Evolutionary conservation across 2,113 vertebrate species (phyloP).

Genomic region (Anhinga rufa): DNA sequence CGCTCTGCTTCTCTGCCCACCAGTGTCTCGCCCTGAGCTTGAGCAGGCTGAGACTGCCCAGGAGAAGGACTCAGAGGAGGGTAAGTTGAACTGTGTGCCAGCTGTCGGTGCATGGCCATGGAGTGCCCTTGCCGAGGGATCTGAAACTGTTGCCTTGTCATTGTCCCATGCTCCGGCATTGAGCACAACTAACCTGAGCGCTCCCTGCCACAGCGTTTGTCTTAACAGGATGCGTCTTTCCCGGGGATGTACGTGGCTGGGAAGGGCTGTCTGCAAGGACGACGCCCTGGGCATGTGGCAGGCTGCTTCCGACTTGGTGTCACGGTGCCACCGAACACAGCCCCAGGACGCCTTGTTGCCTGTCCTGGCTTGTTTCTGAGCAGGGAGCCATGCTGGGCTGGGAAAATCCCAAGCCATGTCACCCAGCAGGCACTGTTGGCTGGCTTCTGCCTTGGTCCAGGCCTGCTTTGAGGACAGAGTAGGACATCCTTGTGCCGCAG

Average conservation of each 20-base stretch:
- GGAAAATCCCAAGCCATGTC: neutral
- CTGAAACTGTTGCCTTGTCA: neutral
- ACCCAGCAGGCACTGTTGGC: neutral
- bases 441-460: neutral
- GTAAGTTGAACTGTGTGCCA: slow-evolving; percentile 21
- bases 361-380: neutral
- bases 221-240: neutral
- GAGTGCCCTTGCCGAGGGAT: neutral
- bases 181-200: neutral
- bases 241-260: neutral
- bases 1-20: slow-evolving; percentile 44
- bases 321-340: neutral
- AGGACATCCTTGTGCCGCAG: neutral
- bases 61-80: slow-evolving; percentile 50
- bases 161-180: neutral
- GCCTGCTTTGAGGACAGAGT: neutral
- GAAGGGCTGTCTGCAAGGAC: neutral
- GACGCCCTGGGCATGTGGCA: neutral
- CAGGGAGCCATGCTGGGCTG: neutral
- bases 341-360: neutral
- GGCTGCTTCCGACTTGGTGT: neutral
- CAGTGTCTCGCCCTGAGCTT: slow-evolving; percentile 44
- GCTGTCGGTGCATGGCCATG: neutral
- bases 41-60: slow-evolving; percentile 42
- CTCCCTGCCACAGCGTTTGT: neutral